These are phyloP conservation scores for Cactoblastis cactorum DNA, from an alignment of 2,888 invertebrate genomes.

Conservation along the genomic window DNA sequence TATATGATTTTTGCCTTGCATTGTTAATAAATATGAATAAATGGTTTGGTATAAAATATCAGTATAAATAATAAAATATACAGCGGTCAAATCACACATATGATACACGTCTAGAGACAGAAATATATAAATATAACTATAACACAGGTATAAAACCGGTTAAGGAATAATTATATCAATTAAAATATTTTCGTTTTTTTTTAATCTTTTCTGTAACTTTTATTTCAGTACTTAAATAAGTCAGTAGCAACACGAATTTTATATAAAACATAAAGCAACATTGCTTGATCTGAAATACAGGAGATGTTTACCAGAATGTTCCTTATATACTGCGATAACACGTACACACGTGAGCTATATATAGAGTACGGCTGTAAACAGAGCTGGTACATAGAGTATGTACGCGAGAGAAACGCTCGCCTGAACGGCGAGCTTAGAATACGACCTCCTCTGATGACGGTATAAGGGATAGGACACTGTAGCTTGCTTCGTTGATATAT, in stretches of 20 bases:
- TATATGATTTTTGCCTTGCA: not conserved
- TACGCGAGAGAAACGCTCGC: slow-evolving; percentile 51
- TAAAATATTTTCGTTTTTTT: too few species aligned
- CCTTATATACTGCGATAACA: not conserved
- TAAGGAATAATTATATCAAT: too few species aligned
- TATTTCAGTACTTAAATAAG: too few species aligned
- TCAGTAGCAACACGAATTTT: not conserved
- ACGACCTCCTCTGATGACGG: slow-evolving; percentile 62
- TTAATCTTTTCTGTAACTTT: not conserved
- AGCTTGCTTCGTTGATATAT: slow-evolving; percentile 5
- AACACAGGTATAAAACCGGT: too few species aligned
- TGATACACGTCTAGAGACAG: too few species aligned
- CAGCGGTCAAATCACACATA: too few species aligned
- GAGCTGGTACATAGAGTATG: slow-evolving; percentile 17
- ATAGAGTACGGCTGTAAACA: slow-evolving; percentile 4
- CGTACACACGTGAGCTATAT: not conserved
- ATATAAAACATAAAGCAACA: not conserved
- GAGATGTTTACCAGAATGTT: slow-evolving; percentile 3
- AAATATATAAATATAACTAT: too few species aligned
- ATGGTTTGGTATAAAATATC: too few species aligned
- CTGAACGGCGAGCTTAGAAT: slow-evolving; percentile 59
- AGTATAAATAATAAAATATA: too few species aligned
- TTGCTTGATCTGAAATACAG: not conserved
- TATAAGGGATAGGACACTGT: slow-evolving; percentile 30
- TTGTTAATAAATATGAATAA: too few species aligned